Evolutionary conservation across 2,797 vertebrate genomes (phyloP).

Genomic region (Acrocephalus scirpaceus): DNA sequence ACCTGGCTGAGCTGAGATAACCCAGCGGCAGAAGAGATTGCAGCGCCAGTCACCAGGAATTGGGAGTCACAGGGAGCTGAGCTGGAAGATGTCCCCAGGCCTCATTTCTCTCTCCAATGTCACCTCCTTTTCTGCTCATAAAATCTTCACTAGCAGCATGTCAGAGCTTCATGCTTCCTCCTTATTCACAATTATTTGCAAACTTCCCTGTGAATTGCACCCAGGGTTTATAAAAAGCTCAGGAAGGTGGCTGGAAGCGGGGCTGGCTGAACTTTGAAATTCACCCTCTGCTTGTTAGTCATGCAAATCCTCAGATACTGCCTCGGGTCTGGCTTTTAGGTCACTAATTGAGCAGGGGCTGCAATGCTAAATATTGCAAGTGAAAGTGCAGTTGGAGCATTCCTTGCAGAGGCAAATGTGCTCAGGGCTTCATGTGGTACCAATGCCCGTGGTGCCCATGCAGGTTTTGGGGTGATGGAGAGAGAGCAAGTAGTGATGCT

Average conservation of each 20-base stretch:
- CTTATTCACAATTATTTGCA: conserved; percentile 53
- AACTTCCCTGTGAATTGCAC: conserved; percentile 62
- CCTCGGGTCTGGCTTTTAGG: conserved; percentile 10
- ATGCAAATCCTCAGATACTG: conserved; percentile 45
- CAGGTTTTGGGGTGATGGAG: not conserved
- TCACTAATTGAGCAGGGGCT: not conserved
- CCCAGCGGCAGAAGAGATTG: not conserved
- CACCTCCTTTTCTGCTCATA: conserved; percentile 41
- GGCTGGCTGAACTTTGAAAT: conserved; percentile 54
- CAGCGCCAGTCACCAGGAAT: accelerated
- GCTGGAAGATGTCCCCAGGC: not conserved
- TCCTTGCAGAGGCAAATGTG: not conserved
- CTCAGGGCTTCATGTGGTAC: accelerated
- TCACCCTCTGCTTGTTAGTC: conserved; percentile 33
- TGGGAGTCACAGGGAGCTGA: not conserved
- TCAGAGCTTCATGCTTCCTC: conserved; percentile 40
- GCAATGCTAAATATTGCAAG: not conserved
- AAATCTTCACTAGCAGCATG: conserved; percentile 31
- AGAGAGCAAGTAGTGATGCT: not conserved
- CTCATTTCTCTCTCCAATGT: not conserved
- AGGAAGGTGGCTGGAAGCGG: not conserved
- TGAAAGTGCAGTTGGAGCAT: conserved; percentile 13
- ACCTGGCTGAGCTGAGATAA: not conserved
- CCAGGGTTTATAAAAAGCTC: conserved; percentile 51
- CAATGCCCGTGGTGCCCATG: accelerated